Conservation (phyloP, 2,888 invertebrate genomes). For the Tupiocoris notatus region DNA sequence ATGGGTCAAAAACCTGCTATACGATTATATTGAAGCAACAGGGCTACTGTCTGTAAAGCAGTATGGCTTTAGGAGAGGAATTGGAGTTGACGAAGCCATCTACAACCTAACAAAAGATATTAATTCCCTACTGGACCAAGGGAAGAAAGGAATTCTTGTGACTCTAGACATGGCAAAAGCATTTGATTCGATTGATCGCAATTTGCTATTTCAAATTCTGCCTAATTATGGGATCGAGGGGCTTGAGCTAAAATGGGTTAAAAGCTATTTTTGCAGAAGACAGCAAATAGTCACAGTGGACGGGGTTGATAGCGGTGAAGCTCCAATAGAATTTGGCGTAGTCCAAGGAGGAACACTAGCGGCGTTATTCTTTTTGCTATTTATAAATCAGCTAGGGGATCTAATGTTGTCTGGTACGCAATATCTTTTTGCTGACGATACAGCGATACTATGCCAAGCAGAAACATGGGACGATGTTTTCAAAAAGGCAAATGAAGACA, state of each 20-base stretch:
- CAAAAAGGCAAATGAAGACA: neutral
- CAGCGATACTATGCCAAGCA: too few species aligned
- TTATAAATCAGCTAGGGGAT: neutral
- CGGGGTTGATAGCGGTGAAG: neutral
- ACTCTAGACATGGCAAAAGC: too few species aligned
- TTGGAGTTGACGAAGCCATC: neutral
- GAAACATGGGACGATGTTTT: slow-evolving; percentile 13
- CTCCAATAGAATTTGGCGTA: neutral
- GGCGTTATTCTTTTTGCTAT: neutral
- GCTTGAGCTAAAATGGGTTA: neutral
- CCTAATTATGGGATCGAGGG: neutral
- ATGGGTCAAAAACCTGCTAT: neutral
- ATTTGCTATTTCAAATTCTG: neutral
- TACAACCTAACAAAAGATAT: neutral
- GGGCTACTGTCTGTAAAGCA: neutral
- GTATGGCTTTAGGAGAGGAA: neutral
- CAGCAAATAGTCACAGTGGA: neutral
- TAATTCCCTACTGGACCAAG: neutral
- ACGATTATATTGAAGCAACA: neutral
- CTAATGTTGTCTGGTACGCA: neutral
- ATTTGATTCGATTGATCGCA: neutral
- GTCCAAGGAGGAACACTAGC: neutral
- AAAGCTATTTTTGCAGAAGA: neutral
- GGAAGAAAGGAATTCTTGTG: neutral
- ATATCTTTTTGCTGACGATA: neutral